Conservation (phyloP, 2,113 vertebrate genomes). For the Actinemys pallida region DNA sequence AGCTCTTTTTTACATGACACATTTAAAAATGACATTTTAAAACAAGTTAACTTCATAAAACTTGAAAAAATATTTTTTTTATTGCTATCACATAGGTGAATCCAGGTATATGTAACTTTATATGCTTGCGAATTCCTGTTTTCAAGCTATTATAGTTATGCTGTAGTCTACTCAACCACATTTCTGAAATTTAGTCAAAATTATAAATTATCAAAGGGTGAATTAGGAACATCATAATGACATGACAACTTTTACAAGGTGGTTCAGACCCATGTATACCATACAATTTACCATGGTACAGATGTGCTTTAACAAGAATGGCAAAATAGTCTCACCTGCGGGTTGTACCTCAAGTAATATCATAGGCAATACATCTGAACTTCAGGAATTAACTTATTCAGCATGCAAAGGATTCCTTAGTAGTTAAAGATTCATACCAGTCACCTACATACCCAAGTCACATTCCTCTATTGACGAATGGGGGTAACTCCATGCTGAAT, state of each 20-base stretch:
- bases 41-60: fast-evolving
- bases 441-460: fast-evolving
- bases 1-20: neutral
- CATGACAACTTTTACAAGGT: neutral
- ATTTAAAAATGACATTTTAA: neutral
- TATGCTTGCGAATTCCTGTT: neutral
- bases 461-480: neutral
- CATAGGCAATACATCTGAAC: neutral
- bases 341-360: neutral
- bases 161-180: neutral
- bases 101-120: neutral
- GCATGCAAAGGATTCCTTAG: neutral
- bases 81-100: neutral
- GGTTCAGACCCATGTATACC: fast-evolving
- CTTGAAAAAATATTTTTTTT: neutral
- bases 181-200: neutral
- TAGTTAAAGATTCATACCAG: neutral
- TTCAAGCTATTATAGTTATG: neutral
- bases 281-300: neutral
- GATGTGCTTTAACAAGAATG: neutral
- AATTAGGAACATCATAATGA: neutral
- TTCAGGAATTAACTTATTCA: neutral
- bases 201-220: neutral
- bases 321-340: fast-evolving
- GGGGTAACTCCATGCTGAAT: neutral